phyloP scores from a whole-genome alignment of 2,797 vertebrate genomes.

The Parotocinclus haroldoi region DNA sequence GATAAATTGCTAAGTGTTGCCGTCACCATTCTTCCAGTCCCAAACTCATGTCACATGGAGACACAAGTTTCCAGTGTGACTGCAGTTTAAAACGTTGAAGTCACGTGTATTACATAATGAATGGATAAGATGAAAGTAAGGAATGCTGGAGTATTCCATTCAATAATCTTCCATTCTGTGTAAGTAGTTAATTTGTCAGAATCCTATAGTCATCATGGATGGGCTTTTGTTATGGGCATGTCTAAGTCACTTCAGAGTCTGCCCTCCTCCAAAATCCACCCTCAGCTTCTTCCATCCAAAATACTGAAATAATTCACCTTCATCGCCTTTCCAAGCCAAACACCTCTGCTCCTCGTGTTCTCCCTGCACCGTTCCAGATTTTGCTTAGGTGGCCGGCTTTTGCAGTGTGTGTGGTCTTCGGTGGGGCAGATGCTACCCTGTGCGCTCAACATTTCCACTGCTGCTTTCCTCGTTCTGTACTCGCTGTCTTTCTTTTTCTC shows the following conservation, averaged over 20 bases:
- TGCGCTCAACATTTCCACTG: conserved; percentile 31
- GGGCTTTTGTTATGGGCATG: neutral
- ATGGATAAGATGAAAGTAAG: no score
- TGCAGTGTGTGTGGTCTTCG: conserved; percentile 46
- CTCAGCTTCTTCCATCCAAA: conserved; percentile 23
- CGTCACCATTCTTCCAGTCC: no score
- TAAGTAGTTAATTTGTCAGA: no score
- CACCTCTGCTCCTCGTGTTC: conserved; percentile 21
- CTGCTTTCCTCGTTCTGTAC: conserved; percentile 24
- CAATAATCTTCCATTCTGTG: no score
- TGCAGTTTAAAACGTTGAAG: no score
- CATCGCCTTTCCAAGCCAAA: conserved; percentile 45
- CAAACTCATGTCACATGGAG: no score
- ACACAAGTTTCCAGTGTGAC: no score
- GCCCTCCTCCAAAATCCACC: neutral
- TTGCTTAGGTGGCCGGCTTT: conserved; percentile 48
- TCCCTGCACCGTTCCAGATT: conserved; percentile 13
- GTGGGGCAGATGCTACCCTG: conserved; percentile 30
- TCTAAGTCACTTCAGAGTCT: conserved; percentile 15
- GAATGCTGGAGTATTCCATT: no score
- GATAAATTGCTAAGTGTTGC: no score
- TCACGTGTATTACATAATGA: no score
- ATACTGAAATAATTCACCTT: conserved; percentile 23
- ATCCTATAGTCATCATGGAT: no score
- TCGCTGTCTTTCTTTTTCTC: conserved; percentile 21